These are phyloP conservation scores for Drosophila flavopinicola DNA, from an alignment of 2,888 invertebrate genomes.

Conservation along the genomic window DNA sequence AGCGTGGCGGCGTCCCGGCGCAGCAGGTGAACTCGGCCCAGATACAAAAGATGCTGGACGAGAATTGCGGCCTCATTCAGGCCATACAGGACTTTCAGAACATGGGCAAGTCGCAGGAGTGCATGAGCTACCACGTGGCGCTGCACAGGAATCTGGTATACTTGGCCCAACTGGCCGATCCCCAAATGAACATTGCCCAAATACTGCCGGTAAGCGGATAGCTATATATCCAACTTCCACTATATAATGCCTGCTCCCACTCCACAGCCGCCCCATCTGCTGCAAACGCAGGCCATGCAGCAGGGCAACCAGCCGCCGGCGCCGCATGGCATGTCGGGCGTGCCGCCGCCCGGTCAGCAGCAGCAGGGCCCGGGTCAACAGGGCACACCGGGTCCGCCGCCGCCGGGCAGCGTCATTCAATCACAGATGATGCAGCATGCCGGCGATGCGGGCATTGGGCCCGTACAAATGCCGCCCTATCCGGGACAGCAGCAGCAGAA, in stretches of 20 bases:
- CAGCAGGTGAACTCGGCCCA: conserved; percentile 92
- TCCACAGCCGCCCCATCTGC: conserved; percentile 86
- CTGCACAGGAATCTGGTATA: conserved; percentile 98
- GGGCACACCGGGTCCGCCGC: conserved; percentile 38
- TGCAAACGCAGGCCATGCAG: conserved; percentile 83
- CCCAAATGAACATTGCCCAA: conserved; percentile 95
- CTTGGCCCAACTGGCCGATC: conserved; percentile 98
- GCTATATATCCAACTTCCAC: not conserved
- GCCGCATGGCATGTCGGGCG: conserved; percentile 81
- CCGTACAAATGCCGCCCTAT: conserved; percentile 80
- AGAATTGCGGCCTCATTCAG: conserved; percentile 98
- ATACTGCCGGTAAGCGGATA: conserved; percentile 91
- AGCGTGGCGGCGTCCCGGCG: conserved; percentile 82
- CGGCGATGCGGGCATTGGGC: conserved; percentile 61
- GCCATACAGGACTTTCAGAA: conserved; percentile 98
- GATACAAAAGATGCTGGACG: conserved; percentile 98
- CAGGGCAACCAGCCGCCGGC: conserved; percentile 81
- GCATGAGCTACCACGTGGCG: conserved; percentile 96
- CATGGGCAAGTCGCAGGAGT: conserved; percentile 96
- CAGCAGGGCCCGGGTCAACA: conserved; percentile 54
- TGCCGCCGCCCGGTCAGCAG: conserved; percentile 63
- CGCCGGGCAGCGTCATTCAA: conserved; percentile 83
- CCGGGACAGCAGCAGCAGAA: conserved; percentile 72
- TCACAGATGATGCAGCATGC: conserved; percentile 84
- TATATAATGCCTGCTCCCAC: not conserved